These are phyloP conservation scores for Bambusicola thoracicus DNA, from an alignment of 2,113 vertebrate genomes.

Conservation along the genomic window DNA sequence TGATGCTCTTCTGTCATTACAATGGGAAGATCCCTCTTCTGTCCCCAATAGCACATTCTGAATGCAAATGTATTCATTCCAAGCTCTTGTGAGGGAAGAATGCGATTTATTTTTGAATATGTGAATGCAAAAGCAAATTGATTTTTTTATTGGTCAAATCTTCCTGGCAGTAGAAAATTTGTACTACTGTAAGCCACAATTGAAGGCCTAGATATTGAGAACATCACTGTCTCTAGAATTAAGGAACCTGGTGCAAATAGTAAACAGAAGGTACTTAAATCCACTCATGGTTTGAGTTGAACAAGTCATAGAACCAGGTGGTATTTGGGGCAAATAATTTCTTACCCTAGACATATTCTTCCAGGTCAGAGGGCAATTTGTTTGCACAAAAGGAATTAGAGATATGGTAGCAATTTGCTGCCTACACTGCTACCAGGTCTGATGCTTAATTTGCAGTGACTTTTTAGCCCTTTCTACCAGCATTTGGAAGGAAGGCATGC, in stretches of 20 bases:
- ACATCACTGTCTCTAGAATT: not conserved
- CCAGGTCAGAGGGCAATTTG: slow-evolving; percentile 37
- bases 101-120: slow-evolving; percentile 51
- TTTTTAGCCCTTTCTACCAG: slow-evolving; percentile 41
- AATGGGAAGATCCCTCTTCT: slow-evolving; percentile 31
- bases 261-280: not conserved
- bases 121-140: slow-evolving; percentile 22
- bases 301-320: not conserved
- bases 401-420: not conserved
- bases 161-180: not conserved
- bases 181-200: not conserved
- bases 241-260: not conserved
- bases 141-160: not conserved
- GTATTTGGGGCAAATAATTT: slow-evolving; percentile 8
- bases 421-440: not conserved
- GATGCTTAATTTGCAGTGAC: slow-evolving; percentile 46
- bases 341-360: slow-evolving; percentile 19
- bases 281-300: not conserved
- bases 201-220: not conserved
- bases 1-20: slow-evolving; percentile 19
- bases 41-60: not conserved
- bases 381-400: slow-evolving; percentile 2
- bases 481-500: slow-evolving; percentile 54
- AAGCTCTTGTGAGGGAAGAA: slow-evolving; percentile 11
- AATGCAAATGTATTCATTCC: slow-evolving; percentile 23